A percentile compares a stretch with the other conserved stretches of the same genome.
Evolutionary conservation across 2,113 vertebrate species (phyloP).

Genomic region (Ophiodon elongatus): DNA sequence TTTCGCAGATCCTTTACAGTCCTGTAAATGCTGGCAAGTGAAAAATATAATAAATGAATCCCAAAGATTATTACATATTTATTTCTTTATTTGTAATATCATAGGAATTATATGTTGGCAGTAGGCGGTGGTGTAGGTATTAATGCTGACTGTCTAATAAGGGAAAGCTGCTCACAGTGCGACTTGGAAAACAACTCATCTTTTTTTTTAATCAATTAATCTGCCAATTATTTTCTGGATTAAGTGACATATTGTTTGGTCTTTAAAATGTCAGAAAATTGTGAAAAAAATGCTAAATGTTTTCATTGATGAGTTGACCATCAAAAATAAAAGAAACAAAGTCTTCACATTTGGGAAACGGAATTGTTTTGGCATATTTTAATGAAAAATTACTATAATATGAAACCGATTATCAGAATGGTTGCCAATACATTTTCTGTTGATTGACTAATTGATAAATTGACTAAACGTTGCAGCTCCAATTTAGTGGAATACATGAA

Average conservation of each 20-base stretch:
- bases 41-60: constrained; percentile 64
- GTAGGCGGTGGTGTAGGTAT: neutral
- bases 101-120: neutral
- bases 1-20: constrained; percentile 35
- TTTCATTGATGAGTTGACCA: neutral
- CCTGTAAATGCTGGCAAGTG: constrained; percentile 38
- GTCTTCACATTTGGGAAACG: neutral
- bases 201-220: neutral
- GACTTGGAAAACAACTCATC: neutral
- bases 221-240: neutral
- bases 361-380: neutral
- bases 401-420: neutral
- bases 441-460: neutral
- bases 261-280: neutral
- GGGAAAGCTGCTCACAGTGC: neutral
- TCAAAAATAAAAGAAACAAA: neutral
- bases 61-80: constrained; percentile 6
- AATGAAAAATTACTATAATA: neutral
- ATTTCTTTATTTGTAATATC: constrained; percentile 7
- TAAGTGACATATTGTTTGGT: neutral
- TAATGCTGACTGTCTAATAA: neutral
- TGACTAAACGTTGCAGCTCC: neutral
- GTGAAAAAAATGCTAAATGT: neutral
- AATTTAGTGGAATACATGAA: neutral
- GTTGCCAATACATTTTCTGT: neutral